These are phyloP conservation scores for Girardinus metallicus DNA, from an alignment of 2,797 vertebrate genomes.

Conservation along the genomic window DNA sequence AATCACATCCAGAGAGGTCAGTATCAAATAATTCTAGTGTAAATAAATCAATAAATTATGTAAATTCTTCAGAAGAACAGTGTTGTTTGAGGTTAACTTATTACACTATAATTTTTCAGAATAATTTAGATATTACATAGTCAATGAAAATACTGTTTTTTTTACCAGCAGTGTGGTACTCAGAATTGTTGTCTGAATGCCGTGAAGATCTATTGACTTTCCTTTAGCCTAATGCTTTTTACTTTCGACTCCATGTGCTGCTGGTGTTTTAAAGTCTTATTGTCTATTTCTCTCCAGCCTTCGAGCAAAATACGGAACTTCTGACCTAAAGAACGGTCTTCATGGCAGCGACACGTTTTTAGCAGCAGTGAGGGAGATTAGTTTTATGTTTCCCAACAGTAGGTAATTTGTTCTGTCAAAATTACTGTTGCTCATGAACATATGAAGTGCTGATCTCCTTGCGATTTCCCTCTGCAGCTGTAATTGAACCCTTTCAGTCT, in stretches of 20 bases:
- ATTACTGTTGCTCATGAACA: not conserved
- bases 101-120: not conserved
- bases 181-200: not conserved
- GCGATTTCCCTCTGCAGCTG: constrained; percentile 71
- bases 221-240: not conserved
- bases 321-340: constrained; percentile 90
- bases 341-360: constrained; percentile 89
- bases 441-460: not conserved
- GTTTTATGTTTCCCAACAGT: constrained; percentile 94
- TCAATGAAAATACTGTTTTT: no score
- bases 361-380: constrained; percentile 90
- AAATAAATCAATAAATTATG: not conserved
- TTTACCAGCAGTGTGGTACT: not conserved
- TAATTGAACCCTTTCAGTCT: constrained; percentile 84
- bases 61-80: not conserved
- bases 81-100: not conserved
- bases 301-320: constrained; percentile 91
- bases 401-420: constrained; percentile 47
- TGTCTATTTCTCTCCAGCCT: constrained; percentile 80
- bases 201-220: not conserved
- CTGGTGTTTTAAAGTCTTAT: constrained; percentile 6
- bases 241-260: not conserved
- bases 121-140: no score
- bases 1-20: constrained; percentile 90
- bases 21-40: constrained; percentile 7